Base-by-base conservation (phyloP, 2,797 vertebrate genomes). In the Centropyge bicolor region DNA sequence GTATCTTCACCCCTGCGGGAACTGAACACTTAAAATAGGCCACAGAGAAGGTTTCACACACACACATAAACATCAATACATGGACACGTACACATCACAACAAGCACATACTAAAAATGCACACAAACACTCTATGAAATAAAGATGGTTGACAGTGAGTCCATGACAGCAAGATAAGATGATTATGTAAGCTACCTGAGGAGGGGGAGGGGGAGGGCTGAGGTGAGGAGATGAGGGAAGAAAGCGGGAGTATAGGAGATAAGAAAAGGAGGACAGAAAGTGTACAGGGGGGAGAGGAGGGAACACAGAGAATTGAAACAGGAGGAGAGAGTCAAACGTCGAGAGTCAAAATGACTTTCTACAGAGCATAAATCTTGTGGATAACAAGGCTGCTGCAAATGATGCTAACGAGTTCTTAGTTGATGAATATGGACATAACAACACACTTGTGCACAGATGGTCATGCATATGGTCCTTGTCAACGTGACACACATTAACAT, bases 161-260 rank as follows among this genome's bases (percentile, higher is more conserved):
- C 83, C 75, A 83, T 85, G 90, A 84, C 86, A 71, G 57, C 46
- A 73, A 72, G 85, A 90, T 85, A 82, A 84, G 62, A 52, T 52
- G 80, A 88, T 92, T 92, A 92, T 69, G 76, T 91, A 91, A 93
- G 71, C 51, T 45, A 72, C 71, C 74, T 41, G 4, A 75, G 66
- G 41, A 60, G 66, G 24, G 4, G 27, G 27, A 31, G 64, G 71
- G 22, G 51, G 59, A 54, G 19, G 75, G 78, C 1, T 51, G 75
- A 88, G 65, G 60, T 74, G n/a, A 76, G 20, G 61, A 55, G 40
- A 51, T 8, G 12, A 70, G 46, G 63, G 48, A 35, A 74, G 27
- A n/a, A 45, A 48, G 31, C 56, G 46, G 35, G 27, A 27, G 55
- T 2, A 8, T 5, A 64, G 36, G 62, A 61, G 62, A 71, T 43